Evolutionary conservation across 2,888 invertebrate genomes (phyloP).

Genomic region (Periphyllus acericola): DNA sequence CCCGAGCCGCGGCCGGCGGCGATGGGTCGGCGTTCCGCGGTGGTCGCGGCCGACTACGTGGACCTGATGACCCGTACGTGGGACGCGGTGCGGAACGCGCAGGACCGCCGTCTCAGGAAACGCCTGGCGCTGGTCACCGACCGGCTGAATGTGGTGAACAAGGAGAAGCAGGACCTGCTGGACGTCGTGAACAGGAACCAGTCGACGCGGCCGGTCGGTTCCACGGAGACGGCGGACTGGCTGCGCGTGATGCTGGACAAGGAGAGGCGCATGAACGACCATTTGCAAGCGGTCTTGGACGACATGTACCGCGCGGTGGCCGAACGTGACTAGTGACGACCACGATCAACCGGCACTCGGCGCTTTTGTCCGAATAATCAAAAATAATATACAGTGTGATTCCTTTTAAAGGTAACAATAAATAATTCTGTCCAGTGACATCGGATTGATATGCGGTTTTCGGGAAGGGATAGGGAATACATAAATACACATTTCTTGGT

Average conservation of each 20-base stretch:
- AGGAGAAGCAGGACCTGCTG: constrained; percentile 32
- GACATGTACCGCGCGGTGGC: background rate
- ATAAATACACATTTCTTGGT: no score
- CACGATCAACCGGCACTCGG: no score
- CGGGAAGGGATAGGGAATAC: no score
- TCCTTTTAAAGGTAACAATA: no score
- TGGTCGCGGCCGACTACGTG: background rate
- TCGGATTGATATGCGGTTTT: no score
- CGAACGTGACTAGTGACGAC: background rate
- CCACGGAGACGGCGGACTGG: background rate
- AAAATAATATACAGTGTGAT: no score
- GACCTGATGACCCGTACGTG: background rate
- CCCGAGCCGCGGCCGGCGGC: no score
- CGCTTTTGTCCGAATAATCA: no score
- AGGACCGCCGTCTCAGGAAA: background rate
- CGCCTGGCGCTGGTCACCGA: background rate
- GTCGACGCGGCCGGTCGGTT: background rate
- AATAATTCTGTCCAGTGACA: no score
- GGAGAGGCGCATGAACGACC: constrained; percentile 10
- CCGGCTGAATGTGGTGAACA: background rate
- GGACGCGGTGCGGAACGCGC: background rate
- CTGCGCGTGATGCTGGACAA: background rate
- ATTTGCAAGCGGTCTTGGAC: constrained; percentile 30
- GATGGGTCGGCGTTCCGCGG: background rate
- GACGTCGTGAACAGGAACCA: background rate